Evolutionary conservation across 1,140 invertebrate genomes (phyloP), one percentile per base, ranked within the genome.

Genomic region (Triops longicaudatus): DNA sequence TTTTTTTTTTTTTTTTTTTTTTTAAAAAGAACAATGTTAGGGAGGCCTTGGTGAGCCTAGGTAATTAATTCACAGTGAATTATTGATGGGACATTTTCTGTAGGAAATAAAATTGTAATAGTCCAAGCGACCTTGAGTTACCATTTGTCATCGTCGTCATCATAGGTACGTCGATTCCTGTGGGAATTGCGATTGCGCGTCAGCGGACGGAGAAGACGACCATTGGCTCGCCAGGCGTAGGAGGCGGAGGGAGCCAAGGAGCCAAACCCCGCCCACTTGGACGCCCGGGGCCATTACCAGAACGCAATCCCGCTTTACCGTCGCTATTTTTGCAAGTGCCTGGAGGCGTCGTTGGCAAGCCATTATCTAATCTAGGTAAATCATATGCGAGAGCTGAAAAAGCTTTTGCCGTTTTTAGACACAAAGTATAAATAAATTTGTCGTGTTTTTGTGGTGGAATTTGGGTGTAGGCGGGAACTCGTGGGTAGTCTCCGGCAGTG

Each of bases 171-270:
- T 77, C 77, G 22, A 93, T 93, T 82, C 92, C 92, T 78, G 91
- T 95, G 80, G 93, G 93, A 72, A 94, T 95, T 81, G 92, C 93
- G 22, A 91, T 95, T 78, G 93, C 92, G 44, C 86, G 92, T 79
- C 92, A 94, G 83, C 87, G 93, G 81, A 88, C 88, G 73, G 82
- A 83, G 27, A 71, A 78, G 17, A 78, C 26, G 11, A 26, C 74
- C 12, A 81, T 84, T 85, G 81, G 85, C 87, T 79, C 75, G 50
- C 75, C 74, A 22, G 50, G 50, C 86, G 85, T 85, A 80, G 83
- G 85, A 83, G 83, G 82, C 81, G 83, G 83, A 73, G 82, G 84
- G 63, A 63, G 14, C 22, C 50, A 63, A 63, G 50, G 3, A 14
- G 5, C 14, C 50, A 63, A 63, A 14, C 17, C 50, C 50, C 50